Evolutionary conservation across 2,113 vertebrate species (phyloP).

Genomic region (Alexandromys fortis): DNA sequence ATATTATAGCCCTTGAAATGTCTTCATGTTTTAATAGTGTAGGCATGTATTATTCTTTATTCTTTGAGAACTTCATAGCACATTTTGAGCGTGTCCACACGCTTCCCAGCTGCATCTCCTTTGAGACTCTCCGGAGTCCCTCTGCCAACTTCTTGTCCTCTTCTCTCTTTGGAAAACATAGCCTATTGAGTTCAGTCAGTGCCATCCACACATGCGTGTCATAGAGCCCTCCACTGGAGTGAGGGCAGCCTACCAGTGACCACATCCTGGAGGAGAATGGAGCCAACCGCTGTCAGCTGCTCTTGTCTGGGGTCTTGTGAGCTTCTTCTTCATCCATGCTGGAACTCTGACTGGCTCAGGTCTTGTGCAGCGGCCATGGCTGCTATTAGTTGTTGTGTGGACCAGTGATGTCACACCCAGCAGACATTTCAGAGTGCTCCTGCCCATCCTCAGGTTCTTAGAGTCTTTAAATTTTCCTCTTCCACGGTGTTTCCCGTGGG

Average conservation of each 20-base stretch:
- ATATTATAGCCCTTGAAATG: neutral
- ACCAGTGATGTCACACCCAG: neutral
- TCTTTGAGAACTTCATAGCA: neutral
- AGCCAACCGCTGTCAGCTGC: neutral
- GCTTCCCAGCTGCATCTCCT: neutral
- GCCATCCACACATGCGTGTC: neutral
- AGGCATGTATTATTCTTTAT: too few relatives aligned
- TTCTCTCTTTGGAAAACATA: neutral
- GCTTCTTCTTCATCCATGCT: neutral
- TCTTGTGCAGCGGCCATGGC: neutral
- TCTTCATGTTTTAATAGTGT: neutral
- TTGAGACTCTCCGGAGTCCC: neutral
- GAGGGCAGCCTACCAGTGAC: neutral
- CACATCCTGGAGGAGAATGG: neutral
- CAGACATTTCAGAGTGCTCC: neutral
- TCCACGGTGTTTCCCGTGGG: neutral
- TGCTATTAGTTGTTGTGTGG: too few relatives aligned
- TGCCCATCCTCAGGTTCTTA: neutral
- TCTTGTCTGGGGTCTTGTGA: neutral
- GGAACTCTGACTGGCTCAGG: neutral
- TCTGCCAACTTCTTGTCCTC: neutral
- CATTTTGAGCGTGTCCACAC: neutral
- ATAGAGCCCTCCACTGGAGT: neutral
- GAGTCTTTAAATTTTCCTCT: neutral
- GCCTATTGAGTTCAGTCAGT: neutral